Evolutionary conservation across 2,888 invertebrate species (phyloP), one percentile per base, ranked within the genome.

Genomic region (Lissocephala sabroskyi): DNA sequence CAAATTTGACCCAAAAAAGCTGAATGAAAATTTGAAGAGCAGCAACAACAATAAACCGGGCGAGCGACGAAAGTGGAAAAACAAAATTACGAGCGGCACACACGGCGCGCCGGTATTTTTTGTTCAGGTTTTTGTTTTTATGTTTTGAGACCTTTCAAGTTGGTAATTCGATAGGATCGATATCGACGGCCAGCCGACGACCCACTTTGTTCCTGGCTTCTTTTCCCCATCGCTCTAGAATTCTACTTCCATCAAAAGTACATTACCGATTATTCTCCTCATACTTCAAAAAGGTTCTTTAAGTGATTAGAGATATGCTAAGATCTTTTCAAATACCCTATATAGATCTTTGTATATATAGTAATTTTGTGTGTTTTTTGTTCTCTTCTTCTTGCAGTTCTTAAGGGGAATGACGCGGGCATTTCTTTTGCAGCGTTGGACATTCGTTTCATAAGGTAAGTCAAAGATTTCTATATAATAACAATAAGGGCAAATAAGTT

Each of bases 371-470:
- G 11, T 14, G 16, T 26, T 6, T 40, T n/a, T 11, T 40, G 6
- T 3, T 47, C 44, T 19, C 55, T 35, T 42, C n/a, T 60, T 2
- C 47, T 84, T 82, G 9, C 80, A 84, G 84, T 77, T 79, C 74
- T 76, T 78, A 67, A 79, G 79, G 82, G 84, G 82, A 79, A 84
- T 84, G 84, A 84, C 84, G 84, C 84, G 81, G 79, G 84, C 84
- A 84, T 84, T 84, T 79, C 79, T 81, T 79, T 84, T 84, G 84
- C 84, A 84, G 84, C 84, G 84, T 84, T 84, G 81, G 82, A 82
- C 78, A 82, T 81, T 80, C 75, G 80, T 82, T 79, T 82, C 80
- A 84, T 84, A 84, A 84, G 81, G 84, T 84, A 54, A 79, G 79
- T 59, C 18, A 19, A n/a, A 37, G 18, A 5, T 16, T 11, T n/a